Evolutionary conservation across 2,888 invertebrate species (phyloP), one percentile per base, ranked within the genome.

Genomic region (Catonia carolina): DNA sequence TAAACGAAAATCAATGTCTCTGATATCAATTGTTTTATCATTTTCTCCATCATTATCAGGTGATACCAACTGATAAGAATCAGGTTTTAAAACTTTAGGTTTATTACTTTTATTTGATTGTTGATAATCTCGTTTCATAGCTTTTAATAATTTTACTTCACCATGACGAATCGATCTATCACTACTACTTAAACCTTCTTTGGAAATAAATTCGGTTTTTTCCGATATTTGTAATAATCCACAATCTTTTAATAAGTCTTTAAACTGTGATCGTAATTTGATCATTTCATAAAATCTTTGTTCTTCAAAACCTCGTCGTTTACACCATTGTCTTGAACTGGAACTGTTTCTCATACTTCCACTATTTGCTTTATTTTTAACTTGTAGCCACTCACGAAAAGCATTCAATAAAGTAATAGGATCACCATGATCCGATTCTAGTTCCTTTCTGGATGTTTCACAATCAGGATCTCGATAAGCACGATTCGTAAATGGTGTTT

Each of bases 201-300:
- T 53, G 36, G 60, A 59, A 14, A 59, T 59, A 53, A 39, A 47
- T 59, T 64, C 57, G 36, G 57, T 59, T 33, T 59, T 56, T 23
- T 63, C 79, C 4, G 4, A 6, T 6, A 27, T 4, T 27, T 27
- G 4, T 66, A 80, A 73, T 66, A 86, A 72, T 62, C 80, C 81
- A 64, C 83, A 84, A 60, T 82, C 82, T 79, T 85, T 62, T 12
- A 96, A 75, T 58, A 95, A 78, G 55, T 86, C 85, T 68, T 87
- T 81, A 67, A 96, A 89, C 72, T 99, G 99, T 20, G 85, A 81
- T 33, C 94, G 80, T 5, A 99, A 75, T 75, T 98, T 98, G 0
- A 90, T 91, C 68, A 95, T 87, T 74, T 99, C 99, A 69, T 97
- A 99, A 68, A 99, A 86, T 18, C 99, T 76, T 72, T 99, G 97